Evolutionary conservation across 1,140 invertebrate genomes (phyloP), one percentile per base, ranked within the genome.

Genomic region (Trichomalopsis sarcophagae): DNA sequence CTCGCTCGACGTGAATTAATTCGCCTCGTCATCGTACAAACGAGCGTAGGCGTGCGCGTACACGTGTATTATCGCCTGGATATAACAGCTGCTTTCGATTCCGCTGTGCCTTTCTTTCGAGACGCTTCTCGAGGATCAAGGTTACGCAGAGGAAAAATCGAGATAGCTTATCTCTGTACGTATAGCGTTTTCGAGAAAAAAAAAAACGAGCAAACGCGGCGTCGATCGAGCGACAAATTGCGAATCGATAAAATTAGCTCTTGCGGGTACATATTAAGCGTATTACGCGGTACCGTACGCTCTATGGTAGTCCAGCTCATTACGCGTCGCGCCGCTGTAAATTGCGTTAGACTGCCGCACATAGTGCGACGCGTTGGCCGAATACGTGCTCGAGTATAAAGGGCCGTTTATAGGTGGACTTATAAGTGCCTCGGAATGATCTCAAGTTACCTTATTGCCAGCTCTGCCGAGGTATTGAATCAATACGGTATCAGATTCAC

Each of bases 231-330:
- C 44, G 81, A 82, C 84, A 81, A 84, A 86, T 71, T 73, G 77
- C 23, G 30, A 87, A 79, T 74, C 73, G 80, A 82, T 84, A 62
- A 62, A 62, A 62, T 5, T 62, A 71, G 36, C 71, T 73, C 55
- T 7, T 1, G 21, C 30, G 7, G 23, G 47, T 2, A 74, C n/a
- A 75, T 78, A 82, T 87, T 86, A 87, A 88, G 86, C 88, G 83
- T 76, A 81, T 89, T 62, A 62, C 55, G 55, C 21, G 6, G 87
- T 90, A 88, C 89, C 89, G 88, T 89, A 88, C 86, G n/a, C 55
- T 44, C 1, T 27, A 27, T 62, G 55, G 27, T 71, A 84, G 84
- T 86, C 83, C 85, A 87, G 81, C 86, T 89, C 87, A 87, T 88
- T 88, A 88, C 86, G 87, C 83, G 87, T 82, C 44, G 80, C 27